These are phyloP conservation scores for Hyposoter dolosus DNA, from an alignment of 2,888 invertebrate species.

Conservation along the genomic window DNA sequence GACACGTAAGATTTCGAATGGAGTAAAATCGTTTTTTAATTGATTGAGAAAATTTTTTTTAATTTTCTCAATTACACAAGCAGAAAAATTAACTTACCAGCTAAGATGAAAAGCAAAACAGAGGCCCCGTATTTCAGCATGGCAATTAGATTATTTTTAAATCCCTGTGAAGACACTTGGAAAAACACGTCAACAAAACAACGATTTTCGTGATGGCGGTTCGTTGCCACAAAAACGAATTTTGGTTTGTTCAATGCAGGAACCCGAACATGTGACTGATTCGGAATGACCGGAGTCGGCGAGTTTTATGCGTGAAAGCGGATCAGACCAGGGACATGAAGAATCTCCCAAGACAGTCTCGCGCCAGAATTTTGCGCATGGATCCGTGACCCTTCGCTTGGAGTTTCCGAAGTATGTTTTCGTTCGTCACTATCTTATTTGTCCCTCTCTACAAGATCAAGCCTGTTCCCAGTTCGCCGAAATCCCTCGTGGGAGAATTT, in stretches of 20 bases:
- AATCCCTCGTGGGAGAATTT: not conserved
- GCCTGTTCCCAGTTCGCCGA: not conserved
- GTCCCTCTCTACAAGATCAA: not conserved
- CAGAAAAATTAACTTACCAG: conserved; percentile 43
- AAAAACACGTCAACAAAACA: not conserved
- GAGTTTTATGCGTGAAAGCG: conserved; percentile 57
- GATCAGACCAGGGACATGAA: not conserved
- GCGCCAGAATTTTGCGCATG: conserved; percentile 5
- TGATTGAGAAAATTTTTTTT: not conserved
- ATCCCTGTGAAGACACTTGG: not conserved
- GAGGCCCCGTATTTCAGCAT: conserved; percentile 37
- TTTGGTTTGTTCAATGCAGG: conserved; percentile 4
- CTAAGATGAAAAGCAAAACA: conserved; percentile 12
- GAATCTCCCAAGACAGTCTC: conserved; percentile 7
- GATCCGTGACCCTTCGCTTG: conserved; percentile 14
- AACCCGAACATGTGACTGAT: conserved; percentile 52
- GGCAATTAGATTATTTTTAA: conserved; percentile 29
- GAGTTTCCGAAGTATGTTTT: conserved; percentile 2
- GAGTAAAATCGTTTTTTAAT: no score
- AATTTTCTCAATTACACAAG: no score
- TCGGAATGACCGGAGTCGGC: conserved; percentile 37
- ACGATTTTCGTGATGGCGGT: not conserved
- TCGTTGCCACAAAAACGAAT: not conserved
- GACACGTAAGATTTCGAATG: no score
- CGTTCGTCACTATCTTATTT: conserved; percentile 7